Evolutionary conservation across 1,140 invertebrate genomes (phyloP).

Genomic region (Drosophila funebris): DNA sequence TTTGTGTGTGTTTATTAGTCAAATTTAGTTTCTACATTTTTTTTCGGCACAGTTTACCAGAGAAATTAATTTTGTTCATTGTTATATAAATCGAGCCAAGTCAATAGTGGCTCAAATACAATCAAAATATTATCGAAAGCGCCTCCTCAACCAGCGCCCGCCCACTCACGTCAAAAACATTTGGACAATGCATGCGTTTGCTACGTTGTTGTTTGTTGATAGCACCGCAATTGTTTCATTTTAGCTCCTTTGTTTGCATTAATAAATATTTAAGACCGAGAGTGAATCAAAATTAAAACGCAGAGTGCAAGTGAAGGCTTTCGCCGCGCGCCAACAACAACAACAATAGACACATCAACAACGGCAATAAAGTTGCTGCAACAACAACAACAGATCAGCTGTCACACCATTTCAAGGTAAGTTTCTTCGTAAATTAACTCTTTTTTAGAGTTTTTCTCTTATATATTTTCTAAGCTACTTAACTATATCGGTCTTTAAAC

Average conservation of each 20-base stretch:
- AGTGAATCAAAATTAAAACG: constrained; percentile 20
- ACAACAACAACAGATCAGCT: constrained; percentile 51
- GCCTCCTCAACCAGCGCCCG: background rate
- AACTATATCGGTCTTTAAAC: background rate
- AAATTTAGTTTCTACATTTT: constrained; percentile 30
- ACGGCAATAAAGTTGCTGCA: constrained; percentile 24
- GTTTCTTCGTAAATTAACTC: constrained; percentile 66
- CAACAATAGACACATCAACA: background rate
- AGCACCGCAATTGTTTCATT: constrained; percentile 36
- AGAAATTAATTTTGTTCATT: constrained; percentile 8
- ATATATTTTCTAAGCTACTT: background rate
- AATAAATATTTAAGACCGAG: constrained; percentile 27
- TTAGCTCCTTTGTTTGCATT: constrained; percentile 20
- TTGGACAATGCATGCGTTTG: constrained; percentile 19
- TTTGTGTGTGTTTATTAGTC: constrained; percentile 41
- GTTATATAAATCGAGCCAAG: background rate
- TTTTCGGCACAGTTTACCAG: constrained; percentile 18
- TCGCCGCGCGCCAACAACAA: constrained; percentile 16
- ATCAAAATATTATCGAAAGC: background rate
- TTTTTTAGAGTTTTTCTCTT: constrained; percentile 39
- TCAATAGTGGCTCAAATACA: background rate
- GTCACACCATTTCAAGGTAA: constrained; percentile 68
- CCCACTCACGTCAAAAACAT: constrained; percentile 5
- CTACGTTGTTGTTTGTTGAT: constrained; percentile 13
- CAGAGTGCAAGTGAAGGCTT: constrained; percentile 37